Base-by-base conservation (phyloP, 2,888 invertebrate species). In the Agonopterix alstromeriana region DNA sequence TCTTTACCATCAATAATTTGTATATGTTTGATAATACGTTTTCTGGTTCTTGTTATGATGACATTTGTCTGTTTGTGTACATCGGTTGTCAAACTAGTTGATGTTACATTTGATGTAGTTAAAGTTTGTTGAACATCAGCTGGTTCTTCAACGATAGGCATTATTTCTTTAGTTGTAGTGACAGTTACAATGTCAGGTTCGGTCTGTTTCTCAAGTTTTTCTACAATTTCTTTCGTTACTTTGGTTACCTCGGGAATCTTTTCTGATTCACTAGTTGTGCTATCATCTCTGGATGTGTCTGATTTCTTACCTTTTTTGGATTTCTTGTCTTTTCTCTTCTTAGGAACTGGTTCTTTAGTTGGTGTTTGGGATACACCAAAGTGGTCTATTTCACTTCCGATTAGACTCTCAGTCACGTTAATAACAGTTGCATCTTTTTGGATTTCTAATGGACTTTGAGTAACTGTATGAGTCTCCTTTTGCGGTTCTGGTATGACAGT, bases 1-100 rank as follows among this genome's bases (percentile, higher is more conserved):
- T 96, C 96, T 75, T 94, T 93, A 0, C 96, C 96, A 72, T 96
- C 93, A 51, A 96, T 92, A 7, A 95, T 92, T 35, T 93, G 92
- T n/a, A 94, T 92, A 59, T 93, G 93, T 60, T 93, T 92, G 42
- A 96, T 93, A 12, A 95, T 93, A 58, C 93, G 92, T 50, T 92
- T 90, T 35, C 92, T 93, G 63, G 92, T 94, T 55, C 92, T 90
- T 27, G 94, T 93, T 8, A 95, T 91, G 9, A 45, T 48, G n/a
- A 41, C 38, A 43, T 45, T 27, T 44, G 43, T 44, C 4, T 48
- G 17, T 43, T 41, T 17, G 40, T 47, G 47, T 42, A 53, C 43
- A 51, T 61, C 57, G 43, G 56, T 54, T 35, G 48, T 52, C 7
- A 17, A 35, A 36, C 45, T 11, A 36, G 35, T 8, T 27, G 38